Evolutionary conservation across 2,888 invertebrate genomes (phyloP).

Genomic region (Drosophila stalkeri): DNA sequence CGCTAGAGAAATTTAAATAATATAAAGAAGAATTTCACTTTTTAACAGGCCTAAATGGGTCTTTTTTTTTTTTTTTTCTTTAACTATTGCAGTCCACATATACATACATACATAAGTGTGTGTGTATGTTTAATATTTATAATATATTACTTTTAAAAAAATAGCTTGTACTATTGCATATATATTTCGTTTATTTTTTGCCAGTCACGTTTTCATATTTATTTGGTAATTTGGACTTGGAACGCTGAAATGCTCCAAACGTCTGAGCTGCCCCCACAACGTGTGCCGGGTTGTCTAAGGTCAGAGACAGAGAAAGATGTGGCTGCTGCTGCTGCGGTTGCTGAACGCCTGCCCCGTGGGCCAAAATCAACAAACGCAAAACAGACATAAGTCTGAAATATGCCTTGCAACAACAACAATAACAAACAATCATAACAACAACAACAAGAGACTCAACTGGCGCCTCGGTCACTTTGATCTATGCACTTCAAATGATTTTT

Average conservation of each 20-base stretch:
- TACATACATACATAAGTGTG: not conserved
- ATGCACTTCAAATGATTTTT: slow-evolving; percentile 75
- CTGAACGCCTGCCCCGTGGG: slow-evolving; percentile 55
- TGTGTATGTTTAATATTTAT: not conserved
- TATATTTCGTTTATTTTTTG: slow-evolving; percentile 9
- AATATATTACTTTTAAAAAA: slow-evolving; percentile 1
- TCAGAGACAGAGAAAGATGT: slow-evolving; percentile 50
- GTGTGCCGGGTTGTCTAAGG: slow-evolving; percentile 75
- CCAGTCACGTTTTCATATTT: slow-evolving; percentile 73
- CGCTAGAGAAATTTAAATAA: slow-evolving; percentile 52
- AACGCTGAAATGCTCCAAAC: slow-evolving; percentile 9
- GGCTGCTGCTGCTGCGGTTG: slow-evolving; percentile 21
- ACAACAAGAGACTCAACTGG: slow-evolving; percentile 45
- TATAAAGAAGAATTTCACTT: slow-evolving; percentile 51
- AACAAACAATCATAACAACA: slow-evolving; percentile 31
- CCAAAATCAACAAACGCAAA: slow-evolving; percentile 52
- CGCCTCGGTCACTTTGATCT: slow-evolving; percentile 78
- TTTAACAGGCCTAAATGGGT: slow-evolving; percentile 17
- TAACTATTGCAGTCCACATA: not conserved
- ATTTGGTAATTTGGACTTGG: slow-evolving; percentile 59
- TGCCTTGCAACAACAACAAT: slow-evolving; percentile 36
- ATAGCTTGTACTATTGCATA: slow-evolving; percentile 16
- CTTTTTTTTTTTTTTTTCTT: not conserved
- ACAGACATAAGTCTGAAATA: slow-evolving; percentile 46
- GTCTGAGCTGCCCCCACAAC: slow-evolving; percentile 48